Conservation (phyloP, 2,113 vertebrate species). For the Cebus imitator region DNA sequence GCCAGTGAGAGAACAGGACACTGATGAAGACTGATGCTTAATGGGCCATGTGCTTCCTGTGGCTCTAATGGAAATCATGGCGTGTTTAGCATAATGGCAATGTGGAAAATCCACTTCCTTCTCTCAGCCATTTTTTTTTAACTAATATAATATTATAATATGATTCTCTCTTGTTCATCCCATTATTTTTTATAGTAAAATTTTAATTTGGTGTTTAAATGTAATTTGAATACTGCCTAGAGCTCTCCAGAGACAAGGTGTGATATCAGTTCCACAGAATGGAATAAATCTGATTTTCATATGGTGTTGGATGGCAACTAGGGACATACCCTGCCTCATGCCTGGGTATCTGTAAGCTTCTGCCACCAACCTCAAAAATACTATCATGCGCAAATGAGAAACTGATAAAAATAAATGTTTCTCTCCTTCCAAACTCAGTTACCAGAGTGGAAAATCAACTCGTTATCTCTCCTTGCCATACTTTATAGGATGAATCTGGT, state of each 20-base stretch:
- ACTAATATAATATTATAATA: conserved; percentile 60
- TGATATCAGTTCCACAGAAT: neutral
- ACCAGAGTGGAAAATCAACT: conserved; percentile 69
- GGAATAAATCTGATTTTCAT: neutral
- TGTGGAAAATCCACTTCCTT: conserved; percentile 51
- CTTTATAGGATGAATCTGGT: conserved; percentile 50
- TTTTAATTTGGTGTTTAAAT: conserved; percentile 74
- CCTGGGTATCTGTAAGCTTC: neutral
- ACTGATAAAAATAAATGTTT: conserved; percentile 32
- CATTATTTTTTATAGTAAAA: conserved; percentile 72
- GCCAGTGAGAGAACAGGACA: neutral
- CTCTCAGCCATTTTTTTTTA: neutral
- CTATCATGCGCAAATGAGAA: neutral
- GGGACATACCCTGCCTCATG: neutral
- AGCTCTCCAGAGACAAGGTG: conserved; percentile 59
- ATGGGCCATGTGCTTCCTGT: neutral
- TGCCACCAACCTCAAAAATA: neutral
- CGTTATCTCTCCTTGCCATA: conserved; percentile 71
- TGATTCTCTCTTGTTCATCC: conserved; percentile 61
- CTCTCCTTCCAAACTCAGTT: conserved; percentile 50
- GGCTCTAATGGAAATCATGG: neutral
- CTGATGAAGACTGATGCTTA: neutral
- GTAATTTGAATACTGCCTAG: conserved; percentile 52
- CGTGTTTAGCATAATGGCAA: conserved; percentile 1
- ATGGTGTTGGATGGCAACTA: neutral